Conservation (phyloP, 2,888 invertebrate genomes). For the Nymphalis c-album region DNA sequence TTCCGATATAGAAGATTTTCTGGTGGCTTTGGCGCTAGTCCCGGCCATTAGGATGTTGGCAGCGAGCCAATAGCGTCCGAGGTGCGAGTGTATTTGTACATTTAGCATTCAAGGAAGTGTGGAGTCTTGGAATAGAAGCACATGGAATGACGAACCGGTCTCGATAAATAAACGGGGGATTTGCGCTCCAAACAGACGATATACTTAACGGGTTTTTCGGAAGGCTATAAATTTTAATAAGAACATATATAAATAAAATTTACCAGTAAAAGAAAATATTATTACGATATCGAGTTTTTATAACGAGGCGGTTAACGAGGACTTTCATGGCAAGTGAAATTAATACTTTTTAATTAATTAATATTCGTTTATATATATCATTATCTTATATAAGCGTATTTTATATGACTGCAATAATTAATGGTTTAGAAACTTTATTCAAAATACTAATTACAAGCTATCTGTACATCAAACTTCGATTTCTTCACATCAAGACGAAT, state of each 20-base stretch:
- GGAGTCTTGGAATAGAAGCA: conserved; percentile 74
- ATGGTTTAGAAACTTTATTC: too few relatives aligned
- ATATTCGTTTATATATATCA: background rate
- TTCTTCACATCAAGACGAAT: background rate
- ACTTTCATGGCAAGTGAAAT: conserved; percentile 17
- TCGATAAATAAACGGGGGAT: conserved; percentile 40
- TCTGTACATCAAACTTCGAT: background rate
- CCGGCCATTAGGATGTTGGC: conserved; percentile 77
- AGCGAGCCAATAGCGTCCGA: conserved; percentile 61
- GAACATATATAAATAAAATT: conserved; percentile 22
- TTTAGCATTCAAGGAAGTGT: conserved; percentile 78
- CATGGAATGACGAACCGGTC: conserved; percentile 55
- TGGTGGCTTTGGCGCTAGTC: conserved; percentile 69
- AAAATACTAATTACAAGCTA: background rate
- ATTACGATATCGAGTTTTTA: conserved; percentile 26
- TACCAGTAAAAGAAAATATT: conserved; percentile 25
- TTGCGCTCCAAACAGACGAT: conserved; percentile 29
- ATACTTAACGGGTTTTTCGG: conserved; percentile 25
- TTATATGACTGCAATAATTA: too few relatives aligned
- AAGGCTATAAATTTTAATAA: conserved; percentile 24
- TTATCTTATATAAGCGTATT: background rate
- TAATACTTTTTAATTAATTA: background rate
- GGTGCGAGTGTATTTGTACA: conserved; percentile 77
- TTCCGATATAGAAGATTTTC: conserved; percentile 72
- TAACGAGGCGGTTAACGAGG: conserved; percentile 16